Evolutionary conservation across 2,113 vertebrate genomes (phyloP).

Genomic region (Ia io): DNA sequence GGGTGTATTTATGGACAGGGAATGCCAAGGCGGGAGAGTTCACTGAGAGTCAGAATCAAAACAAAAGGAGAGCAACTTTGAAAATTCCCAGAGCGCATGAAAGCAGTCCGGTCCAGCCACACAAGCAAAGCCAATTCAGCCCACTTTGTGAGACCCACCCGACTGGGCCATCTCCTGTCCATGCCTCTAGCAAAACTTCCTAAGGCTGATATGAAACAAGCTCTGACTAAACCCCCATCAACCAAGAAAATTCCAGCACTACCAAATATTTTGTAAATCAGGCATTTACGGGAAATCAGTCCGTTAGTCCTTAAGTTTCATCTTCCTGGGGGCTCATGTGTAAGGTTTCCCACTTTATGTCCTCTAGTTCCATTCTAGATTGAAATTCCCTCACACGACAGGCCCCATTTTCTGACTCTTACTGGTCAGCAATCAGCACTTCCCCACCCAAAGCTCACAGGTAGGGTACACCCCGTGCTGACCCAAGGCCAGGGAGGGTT

Average conservation of each 20-base stretch:
- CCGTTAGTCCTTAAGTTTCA: not conserved
- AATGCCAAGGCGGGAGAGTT: not conserved
- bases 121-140: not conserved
- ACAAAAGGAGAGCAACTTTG: not conserved
- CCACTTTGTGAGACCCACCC: too few species aligned
- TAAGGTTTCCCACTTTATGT: not conserved
- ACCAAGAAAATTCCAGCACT: not conserved
- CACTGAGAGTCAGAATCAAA: not conserved
- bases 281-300: not conserved
- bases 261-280: not conserved
- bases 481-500: not conserved
- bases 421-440: not conserved
- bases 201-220: not conserved
- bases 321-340: not conserved
- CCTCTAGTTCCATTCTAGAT: not conserved
- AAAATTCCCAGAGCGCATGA: not conserved
- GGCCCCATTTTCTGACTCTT: not conserved
- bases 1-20: not conserved
- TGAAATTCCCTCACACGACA: not conserved
- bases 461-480: not conserved
- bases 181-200: not conserved
- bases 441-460: not conserved
- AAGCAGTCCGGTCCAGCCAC: not conserved
- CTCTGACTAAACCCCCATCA: not conserved
- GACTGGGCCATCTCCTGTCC: not conserved